Conservation (phyloP, 2,797 vertebrate species). For the Cercopithecus diana region DNA sequence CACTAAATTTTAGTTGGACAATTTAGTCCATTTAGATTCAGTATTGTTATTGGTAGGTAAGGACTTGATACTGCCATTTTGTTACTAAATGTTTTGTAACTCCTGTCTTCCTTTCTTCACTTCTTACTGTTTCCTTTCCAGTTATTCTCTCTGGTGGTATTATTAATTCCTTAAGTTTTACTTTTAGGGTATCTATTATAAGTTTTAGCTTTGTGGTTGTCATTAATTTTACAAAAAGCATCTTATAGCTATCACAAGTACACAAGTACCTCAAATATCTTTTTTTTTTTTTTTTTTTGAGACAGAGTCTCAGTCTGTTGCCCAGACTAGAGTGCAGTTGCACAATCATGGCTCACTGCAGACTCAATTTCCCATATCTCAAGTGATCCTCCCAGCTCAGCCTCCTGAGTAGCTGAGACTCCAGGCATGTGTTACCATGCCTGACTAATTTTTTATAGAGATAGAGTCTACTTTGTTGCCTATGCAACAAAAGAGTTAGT, state of each 20-base stretch:
- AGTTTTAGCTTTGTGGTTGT: neutral
- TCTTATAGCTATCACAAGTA: neutral
- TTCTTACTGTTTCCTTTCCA: neutral
- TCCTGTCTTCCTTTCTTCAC: neutral
- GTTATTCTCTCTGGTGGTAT: neutral
- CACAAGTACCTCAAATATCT: neutral
- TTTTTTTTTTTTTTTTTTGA: no score
- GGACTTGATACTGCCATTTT: neutral
- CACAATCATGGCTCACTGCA: no score
- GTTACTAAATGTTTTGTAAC: neutral
- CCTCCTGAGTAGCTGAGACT: no score
- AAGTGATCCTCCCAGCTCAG: no score
- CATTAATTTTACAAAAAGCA: neutral
- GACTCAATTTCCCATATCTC: no score
- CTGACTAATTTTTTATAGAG: no score
- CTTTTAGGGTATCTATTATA: neutral
- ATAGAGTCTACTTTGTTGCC: no score
- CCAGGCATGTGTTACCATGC: no score
- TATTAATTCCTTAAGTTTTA: neutral
- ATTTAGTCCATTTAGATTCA: neutral
- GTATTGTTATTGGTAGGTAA: neutral
- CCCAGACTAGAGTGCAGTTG: no score
- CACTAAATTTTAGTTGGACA: neutral
- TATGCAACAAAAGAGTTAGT: no score
- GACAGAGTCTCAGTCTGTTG: no score